These are phyloP conservation scores for Knipowitschia caucasica DNA, from an alignment of 2,797 vertebrate genomes.

Conservation along the genomic window DNA sequence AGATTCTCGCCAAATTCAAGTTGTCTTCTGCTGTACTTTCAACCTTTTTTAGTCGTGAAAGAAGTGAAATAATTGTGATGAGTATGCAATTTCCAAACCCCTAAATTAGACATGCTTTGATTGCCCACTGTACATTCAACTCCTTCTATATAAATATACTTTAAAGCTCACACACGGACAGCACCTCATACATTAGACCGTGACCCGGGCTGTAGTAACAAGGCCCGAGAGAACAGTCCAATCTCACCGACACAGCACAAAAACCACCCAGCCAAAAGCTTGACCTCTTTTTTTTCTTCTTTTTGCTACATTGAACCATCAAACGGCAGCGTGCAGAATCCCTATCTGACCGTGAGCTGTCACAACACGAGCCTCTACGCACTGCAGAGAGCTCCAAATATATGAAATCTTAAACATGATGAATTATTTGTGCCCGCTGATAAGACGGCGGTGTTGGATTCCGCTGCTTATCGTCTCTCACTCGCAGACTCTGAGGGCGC, in stretches of 20 bases:
- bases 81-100: too few relatives aligned
- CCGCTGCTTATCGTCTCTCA: slow-evolving; percentile 36
- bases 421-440: slow-evolving; percentile 29
- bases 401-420: slow-evolving; percentile 29
- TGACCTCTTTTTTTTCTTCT: slow-evolving; percentile 2
- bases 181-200: slow-evolving; percentile 9
- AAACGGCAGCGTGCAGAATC: slow-evolving; percentile 20
- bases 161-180: too few relatives aligned
- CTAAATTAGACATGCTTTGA: too few relatives aligned
- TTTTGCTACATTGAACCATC: slow-evolving; percentile 5
- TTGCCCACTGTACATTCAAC: too few relatives aligned
- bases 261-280: slow-evolving; percentile 3
- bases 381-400: slow-evolving; percentile 12
- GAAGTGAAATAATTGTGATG: too few relatives aligned
- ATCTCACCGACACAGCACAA: slow-evolving; percentile 34
- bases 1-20: too few relatives aligned
- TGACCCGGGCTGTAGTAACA: slow-evolving; percentile 12
- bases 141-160: too few relatives aligned
- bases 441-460: slow-evolving; percentile 35
- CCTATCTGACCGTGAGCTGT: slow-evolving; percentile 39
- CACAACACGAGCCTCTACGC: slow-evolving; percentile 22
- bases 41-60: too few relatives aligned
- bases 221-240: slow-evolving; percentile 7
- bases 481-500: slow-evolving; percentile 19
- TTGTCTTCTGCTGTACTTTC: too few relatives aligned